phyloP scores from a whole-genome alignment of 2,888 invertebrate genomes.

The Microctonus brassicae region DNA sequence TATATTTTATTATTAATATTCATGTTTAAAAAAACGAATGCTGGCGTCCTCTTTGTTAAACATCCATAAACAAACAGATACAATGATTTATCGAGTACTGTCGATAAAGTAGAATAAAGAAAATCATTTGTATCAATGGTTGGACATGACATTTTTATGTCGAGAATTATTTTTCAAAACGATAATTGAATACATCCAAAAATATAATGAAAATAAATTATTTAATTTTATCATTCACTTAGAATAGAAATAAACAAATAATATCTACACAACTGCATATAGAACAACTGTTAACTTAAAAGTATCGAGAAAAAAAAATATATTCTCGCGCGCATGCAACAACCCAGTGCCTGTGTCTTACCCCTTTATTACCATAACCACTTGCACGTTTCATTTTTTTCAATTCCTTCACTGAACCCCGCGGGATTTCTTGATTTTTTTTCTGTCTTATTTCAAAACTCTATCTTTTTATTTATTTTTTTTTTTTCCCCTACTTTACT shows the following conservation, averaged over 20 bases:
- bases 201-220: too few species aligned
- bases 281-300: too few species aligned
- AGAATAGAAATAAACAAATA: too few species aligned
- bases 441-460: neutral
- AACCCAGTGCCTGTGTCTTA: constrained; percentile 36
- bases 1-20: neutral
- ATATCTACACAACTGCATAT: too few species aligned
- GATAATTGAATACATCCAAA: too few species aligned
- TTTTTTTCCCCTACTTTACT: neutral
- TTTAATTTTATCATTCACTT: too few species aligned
- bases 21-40: neutral
- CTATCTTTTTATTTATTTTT: constrained; percentile 2
- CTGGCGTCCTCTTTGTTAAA: constrained; percentile 45
- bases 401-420: neutral
- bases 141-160: too few species aligned
- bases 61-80: too few species aligned
- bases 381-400: constrained; percentile 37
- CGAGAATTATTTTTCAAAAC: too few species aligned
- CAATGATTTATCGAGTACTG: too few species aligned
- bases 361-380: constrained; percentile 54
- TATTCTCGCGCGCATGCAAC: constrained; percentile 1
- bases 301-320: neutral
- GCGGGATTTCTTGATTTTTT: neutral
- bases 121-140: too few species aligned
- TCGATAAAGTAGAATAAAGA: too few species aligned